Evolutionary conservation across 1,140 invertebrate genomes (phyloP).

Genomic region (Drosophila nigrodunni): DNA sequence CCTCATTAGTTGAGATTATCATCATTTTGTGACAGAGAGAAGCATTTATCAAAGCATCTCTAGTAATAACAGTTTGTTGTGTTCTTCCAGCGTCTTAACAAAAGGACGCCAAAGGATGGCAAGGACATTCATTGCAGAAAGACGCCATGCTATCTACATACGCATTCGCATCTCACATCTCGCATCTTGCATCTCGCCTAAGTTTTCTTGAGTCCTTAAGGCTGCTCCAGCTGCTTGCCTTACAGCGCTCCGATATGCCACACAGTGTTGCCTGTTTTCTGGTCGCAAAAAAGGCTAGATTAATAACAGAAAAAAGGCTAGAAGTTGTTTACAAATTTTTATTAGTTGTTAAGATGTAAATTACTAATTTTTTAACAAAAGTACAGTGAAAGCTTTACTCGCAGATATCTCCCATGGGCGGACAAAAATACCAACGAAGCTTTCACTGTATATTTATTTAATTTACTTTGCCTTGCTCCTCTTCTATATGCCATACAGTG

Average conservation of each 20-base stretch:
- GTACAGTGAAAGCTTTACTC: too few relatives aligned
- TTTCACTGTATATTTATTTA: too few relatives aligned
- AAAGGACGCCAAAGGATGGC: background rate
- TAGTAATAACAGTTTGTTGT: constrained; percentile 44
- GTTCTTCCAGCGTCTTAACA: constrained; percentile 3
- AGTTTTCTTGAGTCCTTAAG: constrained; percentile 22
- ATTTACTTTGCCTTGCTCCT: too few relatives aligned
- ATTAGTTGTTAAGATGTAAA: too few relatives aligned
- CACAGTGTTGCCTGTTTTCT: background rate
- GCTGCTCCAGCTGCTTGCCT: constrained; percentile 4
- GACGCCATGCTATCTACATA: constrained; percentile 47
- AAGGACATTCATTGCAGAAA: constrained; percentile 14
- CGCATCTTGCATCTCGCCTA: background rate
- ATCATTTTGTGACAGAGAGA: constrained; percentile 48
- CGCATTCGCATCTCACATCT: constrained; percentile 9
- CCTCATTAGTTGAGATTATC: constrained; percentile 67
- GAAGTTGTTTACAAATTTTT: too few relatives aligned
- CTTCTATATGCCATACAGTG: too few relatives aligned
- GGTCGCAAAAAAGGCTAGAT: background rate
- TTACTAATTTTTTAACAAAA: too few relatives aligned
- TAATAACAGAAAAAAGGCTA: background rate
- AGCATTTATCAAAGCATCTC: constrained; percentile 55
- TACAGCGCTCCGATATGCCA: background rate
- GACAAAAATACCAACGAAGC: too few relatives aligned
- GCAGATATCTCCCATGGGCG: too few relatives aligned